Conservation (phyloP, 1,140 invertebrate species). For the Lithobius niger region DNA sequence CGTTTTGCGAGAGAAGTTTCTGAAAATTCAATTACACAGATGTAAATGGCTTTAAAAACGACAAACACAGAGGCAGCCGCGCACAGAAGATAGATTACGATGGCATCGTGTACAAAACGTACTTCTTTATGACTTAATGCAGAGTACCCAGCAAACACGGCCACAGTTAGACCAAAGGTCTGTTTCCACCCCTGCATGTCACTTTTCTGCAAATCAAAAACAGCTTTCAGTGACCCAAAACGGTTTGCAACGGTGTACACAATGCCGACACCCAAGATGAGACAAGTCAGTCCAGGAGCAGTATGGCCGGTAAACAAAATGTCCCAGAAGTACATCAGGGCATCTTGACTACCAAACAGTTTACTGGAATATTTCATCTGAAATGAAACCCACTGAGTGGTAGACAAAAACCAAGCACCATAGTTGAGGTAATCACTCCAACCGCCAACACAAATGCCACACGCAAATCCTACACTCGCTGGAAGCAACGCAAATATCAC, state of each 20-base stretch:
- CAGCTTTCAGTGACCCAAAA: background rate
- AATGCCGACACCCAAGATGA: background rate
- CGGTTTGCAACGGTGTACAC: background rate
- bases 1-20: background rate
- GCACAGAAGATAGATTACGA: conserved; percentile 13
- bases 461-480: conserved; percentile 8
- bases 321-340: background rate
- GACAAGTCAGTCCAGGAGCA: conserved; percentile 3
- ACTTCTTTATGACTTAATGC: conserved; percentile 24
- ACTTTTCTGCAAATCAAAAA: background rate
- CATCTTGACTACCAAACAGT: conserved; percentile 3
- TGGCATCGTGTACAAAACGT: conserved; percentile 24
- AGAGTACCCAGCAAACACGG: conserved; percentile 22
- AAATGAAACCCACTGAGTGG: conserved; percentile 25
- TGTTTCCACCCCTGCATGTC: background rate
- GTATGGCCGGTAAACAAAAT: conserved; percentile 2
- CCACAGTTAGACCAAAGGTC: background rate
- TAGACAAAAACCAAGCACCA: conserved; percentile 21
- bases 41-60: background rate
- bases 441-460: conserved; percentile 16
- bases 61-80: background rate
- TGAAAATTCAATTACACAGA: background rate
- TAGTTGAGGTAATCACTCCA: conserved; percentile 21
- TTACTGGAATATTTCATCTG: conserved; percentile 16
- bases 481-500: too few relatives aligned